These are phyloP conservation scores for Heterochromis multidens DNA, from an alignment of 2,113 vertebrate genomes.

Conservation along the genomic window DNA sequence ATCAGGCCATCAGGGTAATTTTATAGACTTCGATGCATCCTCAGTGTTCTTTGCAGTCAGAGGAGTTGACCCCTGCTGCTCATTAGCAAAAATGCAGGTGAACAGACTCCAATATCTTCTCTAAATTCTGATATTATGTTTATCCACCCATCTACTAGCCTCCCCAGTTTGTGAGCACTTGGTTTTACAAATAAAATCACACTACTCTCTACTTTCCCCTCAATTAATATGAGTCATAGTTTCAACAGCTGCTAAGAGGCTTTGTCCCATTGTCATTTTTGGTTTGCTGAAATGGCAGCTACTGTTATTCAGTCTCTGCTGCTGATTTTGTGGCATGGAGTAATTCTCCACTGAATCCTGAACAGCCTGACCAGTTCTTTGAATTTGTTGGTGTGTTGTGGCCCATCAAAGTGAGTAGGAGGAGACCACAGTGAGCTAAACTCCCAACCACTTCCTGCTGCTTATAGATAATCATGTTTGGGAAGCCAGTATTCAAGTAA, in stretches of 20 bases:
- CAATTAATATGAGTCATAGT: neutral
- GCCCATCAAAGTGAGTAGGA: neutral
- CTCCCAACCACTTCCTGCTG: conserved; percentile 27
- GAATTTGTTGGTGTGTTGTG: neutral
- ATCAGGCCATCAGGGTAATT: neutral
- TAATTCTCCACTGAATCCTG: neutral
- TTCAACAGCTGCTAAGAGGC: neutral
- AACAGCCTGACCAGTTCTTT: neutral
- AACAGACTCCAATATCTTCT: neutral
- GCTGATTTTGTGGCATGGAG: neutral
- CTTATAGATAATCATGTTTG: conserved; percentile 31
- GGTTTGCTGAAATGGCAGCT: neutral
- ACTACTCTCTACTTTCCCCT: neutral
- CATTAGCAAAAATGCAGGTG: neutral
- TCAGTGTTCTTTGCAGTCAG: neutral
- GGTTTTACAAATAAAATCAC: neutral
- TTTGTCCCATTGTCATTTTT: neutral
- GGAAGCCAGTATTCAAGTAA: conserved; percentile 9
- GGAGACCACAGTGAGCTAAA: conserved; percentile 17
- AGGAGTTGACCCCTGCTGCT: neutral
- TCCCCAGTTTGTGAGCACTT: neutral
- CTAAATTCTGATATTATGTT: too few relatives aligned
- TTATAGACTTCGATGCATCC: neutral
- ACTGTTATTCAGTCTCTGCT: neutral
- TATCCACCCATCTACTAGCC: neutral